phyloP scores from a whole-genome alignment of 1,140 invertebrate genomes.

The Bilobella aurantiaca region DNA sequence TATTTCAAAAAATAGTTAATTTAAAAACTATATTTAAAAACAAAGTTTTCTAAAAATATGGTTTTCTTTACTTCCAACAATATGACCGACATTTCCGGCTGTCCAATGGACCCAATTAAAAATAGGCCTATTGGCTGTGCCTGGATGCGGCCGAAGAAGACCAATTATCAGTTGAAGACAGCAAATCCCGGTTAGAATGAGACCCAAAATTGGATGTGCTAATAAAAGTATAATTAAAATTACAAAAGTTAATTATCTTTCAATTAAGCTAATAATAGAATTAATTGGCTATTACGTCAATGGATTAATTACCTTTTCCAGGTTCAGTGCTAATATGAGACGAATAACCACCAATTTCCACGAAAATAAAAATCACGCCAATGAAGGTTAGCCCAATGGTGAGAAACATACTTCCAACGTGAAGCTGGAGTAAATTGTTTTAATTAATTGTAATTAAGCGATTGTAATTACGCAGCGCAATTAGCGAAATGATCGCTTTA shows the following conservation, averaged over 20 bases:
- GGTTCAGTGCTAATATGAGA: slow-evolving; percentile 15
- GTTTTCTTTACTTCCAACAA: too few relatives aligned
- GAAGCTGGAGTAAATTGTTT: slow-evolving; percentile 59
- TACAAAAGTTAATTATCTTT: too few relatives aligned
- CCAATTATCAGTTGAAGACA: slow-evolving; percentile 77
- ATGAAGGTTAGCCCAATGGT: slow-evolving; percentile 66
- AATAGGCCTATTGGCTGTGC: slow-evolving; percentile 61
- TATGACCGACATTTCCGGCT: slow-evolving; percentile 82
- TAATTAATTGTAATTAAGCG: not conserved
- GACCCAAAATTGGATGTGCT: slow-evolving; percentile 64
- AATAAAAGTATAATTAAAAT: slow-evolving; percentile 28
- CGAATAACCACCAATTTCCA: slow-evolving; percentile 56
- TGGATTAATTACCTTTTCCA: too few relatives aligned
- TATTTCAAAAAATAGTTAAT: too few relatives aligned
- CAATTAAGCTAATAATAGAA: too few relatives aligned
- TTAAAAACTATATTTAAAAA: too few relatives aligned
- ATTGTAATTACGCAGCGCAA: too few relatives aligned
- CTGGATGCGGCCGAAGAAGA: slow-evolving; percentile 72
- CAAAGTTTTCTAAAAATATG: too few relatives aligned
- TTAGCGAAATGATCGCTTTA: too few relatives aligned
- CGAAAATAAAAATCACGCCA: slow-evolving; percentile 70
- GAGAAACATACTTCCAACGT: slow-evolving; percentile 70
- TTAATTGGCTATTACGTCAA: too few relatives aligned
- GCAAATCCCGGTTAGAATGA: slow-evolving; percentile 63
- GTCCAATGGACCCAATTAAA: slow-evolving; percentile 95